Conservation (phyloP, 2,888 invertebrate species). For the Chymomyza fuscimana region DNA sequence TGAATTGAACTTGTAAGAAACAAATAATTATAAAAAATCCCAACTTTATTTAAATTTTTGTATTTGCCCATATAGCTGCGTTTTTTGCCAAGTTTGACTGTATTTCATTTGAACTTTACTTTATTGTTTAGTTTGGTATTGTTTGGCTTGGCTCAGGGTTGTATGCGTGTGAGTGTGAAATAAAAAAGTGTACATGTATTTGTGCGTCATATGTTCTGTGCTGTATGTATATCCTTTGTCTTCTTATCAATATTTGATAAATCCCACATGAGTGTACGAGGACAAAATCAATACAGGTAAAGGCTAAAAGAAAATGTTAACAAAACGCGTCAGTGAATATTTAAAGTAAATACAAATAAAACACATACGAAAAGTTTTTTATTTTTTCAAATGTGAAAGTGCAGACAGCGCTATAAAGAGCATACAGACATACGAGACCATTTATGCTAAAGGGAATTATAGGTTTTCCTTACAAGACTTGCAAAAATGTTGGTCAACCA, state of each 20-base stretch:
- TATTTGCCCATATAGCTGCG: not conserved
- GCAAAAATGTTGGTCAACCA: conserved; percentile 16
- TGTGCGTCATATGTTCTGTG: no score
- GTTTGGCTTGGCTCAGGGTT: not conserved
- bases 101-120: not conserved
- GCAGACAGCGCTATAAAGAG: not conserved
- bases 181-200: conserved; percentile 32
- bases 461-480: conserved; percentile 25
- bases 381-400: not conserved
- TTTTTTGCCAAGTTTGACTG: not conserved
- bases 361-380: conserved; percentile 3
- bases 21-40: not conserved
- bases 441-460: no score
- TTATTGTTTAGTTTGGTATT: not conserved
- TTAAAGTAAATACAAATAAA: conserved; percentile 24
- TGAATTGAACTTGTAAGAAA: no score
- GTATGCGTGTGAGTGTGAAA: conserved; percentile 36
- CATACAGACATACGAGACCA: not conserved
- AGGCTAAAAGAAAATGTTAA: not conserved
- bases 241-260: conserved; percentile 66
- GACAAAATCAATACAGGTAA: conserved; percentile 66
- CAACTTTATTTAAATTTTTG: not conserved
- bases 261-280: conserved; percentile 58
- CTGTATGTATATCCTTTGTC: conserved; percentile 17
- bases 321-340: conserved; percentile 36